A percentile compares a stretch with the other conserved stretches of the same genome.
Evolutionary conservation across 2,113 vertebrate species (phyloP).

Genomic region (Clinocottus analis): DNA sequence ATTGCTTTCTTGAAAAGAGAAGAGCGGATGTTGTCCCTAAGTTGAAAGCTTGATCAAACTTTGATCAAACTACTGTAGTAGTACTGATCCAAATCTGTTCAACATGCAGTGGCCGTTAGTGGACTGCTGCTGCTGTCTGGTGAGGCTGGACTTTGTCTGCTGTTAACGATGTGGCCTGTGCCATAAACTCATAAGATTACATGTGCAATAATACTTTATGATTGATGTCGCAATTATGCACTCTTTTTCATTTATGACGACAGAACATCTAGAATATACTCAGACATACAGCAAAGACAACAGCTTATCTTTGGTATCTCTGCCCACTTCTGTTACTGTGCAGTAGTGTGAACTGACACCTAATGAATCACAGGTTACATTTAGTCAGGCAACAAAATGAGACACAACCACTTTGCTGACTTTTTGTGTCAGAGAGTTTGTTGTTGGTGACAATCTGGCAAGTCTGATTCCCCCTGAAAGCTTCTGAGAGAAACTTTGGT

Average conservation of each 20-base stretch:
- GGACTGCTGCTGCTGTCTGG: slow-evolving; percentile 3
- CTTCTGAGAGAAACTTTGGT: background rate
- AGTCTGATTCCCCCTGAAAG: background rate
- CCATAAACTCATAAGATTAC: slow-evolving; percentile 55
- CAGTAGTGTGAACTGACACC: background rate
- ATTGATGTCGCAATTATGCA: background rate
- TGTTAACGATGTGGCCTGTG: slow-evolving; percentile 31
- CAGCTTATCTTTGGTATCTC: background rate
- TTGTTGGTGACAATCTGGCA: background rate
- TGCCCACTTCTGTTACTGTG: background rate
- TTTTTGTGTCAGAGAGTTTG: background rate
- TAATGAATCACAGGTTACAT: background rate
- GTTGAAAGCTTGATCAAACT: background rate
- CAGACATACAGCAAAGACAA: background rate
- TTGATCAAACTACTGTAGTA: background rate
- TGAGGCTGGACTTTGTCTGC: slow-evolving; percentile 63
- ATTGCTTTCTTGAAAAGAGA: background rate
- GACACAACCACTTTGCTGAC: background rate
- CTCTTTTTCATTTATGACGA: background rate
- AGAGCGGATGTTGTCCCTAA: background rate
- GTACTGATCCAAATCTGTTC: background rate
- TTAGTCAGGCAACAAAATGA: background rate
- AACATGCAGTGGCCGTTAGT: background rate
- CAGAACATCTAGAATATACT: background rate
- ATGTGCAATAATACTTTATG: background rate